phyloP scores from a whole-genome alignment of 2,888 invertebrate species.

The Cerastis rubricosa region DNA sequence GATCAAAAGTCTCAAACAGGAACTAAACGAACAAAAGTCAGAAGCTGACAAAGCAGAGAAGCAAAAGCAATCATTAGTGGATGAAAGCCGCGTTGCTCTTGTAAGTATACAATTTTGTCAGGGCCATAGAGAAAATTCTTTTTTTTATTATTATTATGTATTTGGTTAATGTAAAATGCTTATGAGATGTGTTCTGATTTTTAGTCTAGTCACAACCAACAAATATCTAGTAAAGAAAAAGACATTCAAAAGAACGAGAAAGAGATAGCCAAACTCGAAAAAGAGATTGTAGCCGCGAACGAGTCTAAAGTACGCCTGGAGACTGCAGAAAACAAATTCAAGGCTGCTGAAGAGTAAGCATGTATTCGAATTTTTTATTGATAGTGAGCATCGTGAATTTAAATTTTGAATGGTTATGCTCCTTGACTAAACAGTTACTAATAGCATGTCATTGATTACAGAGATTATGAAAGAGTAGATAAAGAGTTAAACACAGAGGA shows the following conservation, averaged over 20 bases:
- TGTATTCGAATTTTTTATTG: not conserved
- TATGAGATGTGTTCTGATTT: constrained; percentile 27
- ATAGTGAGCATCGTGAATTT: not conserved
- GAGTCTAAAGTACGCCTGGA: constrained; percentile 90
- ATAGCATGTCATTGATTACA: constrained; percentile 61
- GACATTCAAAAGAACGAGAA: constrained; percentile 90
- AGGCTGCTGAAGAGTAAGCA: constrained; percentile 84
- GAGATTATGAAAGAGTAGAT: constrained; percentile 84
- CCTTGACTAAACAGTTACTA: not conserved
- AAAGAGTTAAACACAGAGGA: constrained; percentile 90
- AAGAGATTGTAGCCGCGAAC: constrained; percentile 91
- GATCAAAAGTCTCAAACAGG: constrained; percentile 77
- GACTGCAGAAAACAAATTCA: constrained; percentile 87
- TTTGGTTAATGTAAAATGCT: not conserved
- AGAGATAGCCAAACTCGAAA: constrained; percentile 89
- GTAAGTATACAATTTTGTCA: constrained; percentile 70
- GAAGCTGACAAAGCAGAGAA: constrained; percentile 84
- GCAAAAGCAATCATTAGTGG: constrained; percentile 81
- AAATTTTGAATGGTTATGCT: not conserved
- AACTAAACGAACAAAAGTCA: constrained; percentile 79
- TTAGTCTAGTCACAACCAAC: constrained; percentile 92
- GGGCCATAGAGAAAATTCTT: not conserved
- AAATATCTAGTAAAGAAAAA: constrained; percentile 91
- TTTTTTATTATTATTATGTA: no score
- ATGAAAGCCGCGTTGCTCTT: constrained; percentile 83